Evolutionary conservation across 2,888 invertebrate genomes (phyloP).

Genomic region (Junonia oenone): DNA sequence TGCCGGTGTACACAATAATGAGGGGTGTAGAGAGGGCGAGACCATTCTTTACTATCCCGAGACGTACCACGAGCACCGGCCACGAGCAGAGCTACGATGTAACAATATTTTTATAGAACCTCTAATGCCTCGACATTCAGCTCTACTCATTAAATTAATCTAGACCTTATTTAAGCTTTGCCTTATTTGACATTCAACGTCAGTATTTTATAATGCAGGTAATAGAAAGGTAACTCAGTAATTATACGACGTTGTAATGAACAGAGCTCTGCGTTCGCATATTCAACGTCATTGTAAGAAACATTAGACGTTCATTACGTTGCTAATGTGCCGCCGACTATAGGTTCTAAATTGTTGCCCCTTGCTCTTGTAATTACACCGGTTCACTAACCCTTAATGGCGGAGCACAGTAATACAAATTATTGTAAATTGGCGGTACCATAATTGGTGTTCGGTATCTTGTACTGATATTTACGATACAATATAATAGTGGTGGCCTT

Average conservation of each 20-base stretch:
- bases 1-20: no score
- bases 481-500: no score
- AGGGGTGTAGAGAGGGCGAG: no score
- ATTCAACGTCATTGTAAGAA: neutral
- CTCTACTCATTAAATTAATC: no score
- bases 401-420: neutral
- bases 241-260: neutral
- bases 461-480: no score
- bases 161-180: no score
- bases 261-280: neutral
- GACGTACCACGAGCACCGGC: no score
- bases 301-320: neutral
- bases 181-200: no score
- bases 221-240: neutral
- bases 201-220: neutral
- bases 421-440: slow-evolving; percentile 6
- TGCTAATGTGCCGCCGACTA: neutral
- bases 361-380: neutral
- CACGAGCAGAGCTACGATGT: no score
- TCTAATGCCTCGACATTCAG: no score
- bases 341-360: neutral
- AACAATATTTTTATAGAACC: no score
- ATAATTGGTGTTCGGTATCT: neutral
- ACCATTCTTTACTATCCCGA: no score
- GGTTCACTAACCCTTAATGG: neutral